phyloP scores from a whole-genome alignment of 2,797 vertebrate species.

The Enteromius trimaculatus region DNA sequence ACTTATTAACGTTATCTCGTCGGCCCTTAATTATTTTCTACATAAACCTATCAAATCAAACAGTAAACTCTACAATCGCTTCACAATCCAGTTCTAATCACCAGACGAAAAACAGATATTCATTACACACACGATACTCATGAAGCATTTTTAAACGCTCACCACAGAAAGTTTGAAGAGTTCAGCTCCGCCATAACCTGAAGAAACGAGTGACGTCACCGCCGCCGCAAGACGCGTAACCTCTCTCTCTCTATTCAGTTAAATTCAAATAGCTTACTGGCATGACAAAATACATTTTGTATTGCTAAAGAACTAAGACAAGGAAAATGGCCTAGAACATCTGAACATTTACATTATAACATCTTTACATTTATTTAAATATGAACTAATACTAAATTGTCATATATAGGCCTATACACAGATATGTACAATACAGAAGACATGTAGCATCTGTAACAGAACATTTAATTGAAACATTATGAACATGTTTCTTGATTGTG shows the following conservation, averaged over 20 bases:
- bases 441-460: too few species aligned
- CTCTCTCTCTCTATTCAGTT: not conserved
- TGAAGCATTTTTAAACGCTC: constrained; percentile 57
- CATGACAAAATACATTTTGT: too few species aligned
- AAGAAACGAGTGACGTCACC: constrained; percentile 83
- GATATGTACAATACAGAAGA: too few species aligned
- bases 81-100: not conserved
- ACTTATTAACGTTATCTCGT: not conserved
- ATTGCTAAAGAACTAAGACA: too few species aligned
- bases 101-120: not conserved
- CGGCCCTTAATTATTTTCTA: constrained; percentile 10
- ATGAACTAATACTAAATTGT: too few species aligned
- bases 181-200: constrained; percentile 84
- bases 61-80: not conserved
- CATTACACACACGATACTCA: not conserved
- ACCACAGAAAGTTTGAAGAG: constrained; percentile 79
- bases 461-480: too few species aligned
- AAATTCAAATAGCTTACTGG: too few species aligned
- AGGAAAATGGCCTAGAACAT: too few species aligned
- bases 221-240: constrained; percentile 43
- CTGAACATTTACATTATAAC: too few species aligned
- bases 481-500: too few species aligned
- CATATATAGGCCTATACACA: too few species aligned
- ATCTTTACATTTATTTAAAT: too few species aligned
- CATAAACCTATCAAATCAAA: not conserved